phyloP scores from a whole-genome alignment of 2,888 invertebrate species.

The Pedicia rivosa region DNA sequence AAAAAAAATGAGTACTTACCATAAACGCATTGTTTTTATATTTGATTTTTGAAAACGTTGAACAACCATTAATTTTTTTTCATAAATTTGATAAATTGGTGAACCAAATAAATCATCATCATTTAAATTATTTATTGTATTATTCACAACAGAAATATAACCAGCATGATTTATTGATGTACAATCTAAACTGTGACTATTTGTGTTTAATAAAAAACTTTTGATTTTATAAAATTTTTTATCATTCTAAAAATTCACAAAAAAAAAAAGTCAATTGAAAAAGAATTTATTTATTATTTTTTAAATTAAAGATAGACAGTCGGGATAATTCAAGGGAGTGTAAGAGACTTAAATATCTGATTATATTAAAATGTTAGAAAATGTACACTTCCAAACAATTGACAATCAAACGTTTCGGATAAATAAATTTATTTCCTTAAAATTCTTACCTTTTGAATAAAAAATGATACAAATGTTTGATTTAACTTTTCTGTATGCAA shows the following conservation, averaged over 20 bases:
- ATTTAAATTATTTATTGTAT: not conserved
- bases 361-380: too few relatives aligned
- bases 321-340: too few relatives aligned
- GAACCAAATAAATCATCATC: constrained; percentile 20
- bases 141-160: constrained; percentile 17
- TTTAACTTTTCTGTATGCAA: constrained; percentile 17
- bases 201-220: too few relatives aligned
- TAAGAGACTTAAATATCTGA: too few relatives aligned
- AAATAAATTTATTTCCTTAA: not conserved
- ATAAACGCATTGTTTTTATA: too few relatives aligned
- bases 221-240: too few relatives aligned
- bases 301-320: too few relatives aligned
- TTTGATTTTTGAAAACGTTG: constrained; percentile 23
- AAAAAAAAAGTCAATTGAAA: too few relatives aligned
- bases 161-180: constrained; percentile 19
- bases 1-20: too few relatives aligned
- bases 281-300: too few relatives aligned
- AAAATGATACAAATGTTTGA: constrained; percentile 2
- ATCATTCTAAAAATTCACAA: too few relatives aligned
- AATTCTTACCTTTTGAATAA: not conserved
- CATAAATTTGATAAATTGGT: constrained; percentile 21
- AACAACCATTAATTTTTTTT: constrained; percentile 17
- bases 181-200: constrained; percentile 24
- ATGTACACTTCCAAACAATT: too few relatives aligned
- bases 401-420: not conserved